Evolutionary conservation across 1,140 invertebrate species (phyloP).

Genomic region (Asobara japonica): DNA sequence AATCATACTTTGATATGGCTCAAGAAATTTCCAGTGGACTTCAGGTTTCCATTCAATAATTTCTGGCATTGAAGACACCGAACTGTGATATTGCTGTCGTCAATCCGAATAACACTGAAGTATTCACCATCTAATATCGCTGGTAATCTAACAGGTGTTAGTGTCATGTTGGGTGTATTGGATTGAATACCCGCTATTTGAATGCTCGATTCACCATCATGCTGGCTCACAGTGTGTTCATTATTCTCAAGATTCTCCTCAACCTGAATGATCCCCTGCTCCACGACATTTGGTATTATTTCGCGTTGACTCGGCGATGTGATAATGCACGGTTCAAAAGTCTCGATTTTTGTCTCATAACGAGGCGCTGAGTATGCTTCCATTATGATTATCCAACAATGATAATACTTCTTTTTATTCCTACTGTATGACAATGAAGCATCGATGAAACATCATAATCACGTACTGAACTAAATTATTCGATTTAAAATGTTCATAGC

Average conservation of each 20-base stretch:
- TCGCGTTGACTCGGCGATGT: conserved; percentile 47
- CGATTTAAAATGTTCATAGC: neutral
- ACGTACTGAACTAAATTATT: neutral
- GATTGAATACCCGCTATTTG: conserved; percentile 49
- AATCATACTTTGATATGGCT: conserved; percentile 63
- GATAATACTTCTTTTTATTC: neutral
- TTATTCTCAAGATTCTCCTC: conserved; percentile 43
- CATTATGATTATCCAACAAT: neutral
- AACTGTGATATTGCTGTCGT: conserved; percentile 62
- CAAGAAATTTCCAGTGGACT: conserved; percentile 64
- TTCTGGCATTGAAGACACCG: conserved; percentile 62
- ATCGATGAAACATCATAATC: neutral
- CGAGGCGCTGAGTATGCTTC: conserved; percentile 41
- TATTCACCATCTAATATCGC: conserved; percentile 65
- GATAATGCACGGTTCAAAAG: conserved; percentile 60
- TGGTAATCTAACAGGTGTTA: conserved; percentile 61
- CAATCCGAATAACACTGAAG: conserved; percentile 60
- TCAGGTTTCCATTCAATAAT: conserved; percentile 62
- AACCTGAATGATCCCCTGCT: conserved; percentile 30
- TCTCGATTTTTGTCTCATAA: conserved; percentile 60
- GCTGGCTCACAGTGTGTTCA: conserved; percentile 36
- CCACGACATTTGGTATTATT: conserved; percentile 46
- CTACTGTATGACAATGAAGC: neutral
- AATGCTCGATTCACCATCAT: conserved; percentile 35
- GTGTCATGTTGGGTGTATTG: conserved; percentile 51